Evolutionary conservation across 2,113 vertebrate species (phyloP), one percentile per base, ranked within the genome.

Genomic region (Oreochromis spilurus): DNA sequence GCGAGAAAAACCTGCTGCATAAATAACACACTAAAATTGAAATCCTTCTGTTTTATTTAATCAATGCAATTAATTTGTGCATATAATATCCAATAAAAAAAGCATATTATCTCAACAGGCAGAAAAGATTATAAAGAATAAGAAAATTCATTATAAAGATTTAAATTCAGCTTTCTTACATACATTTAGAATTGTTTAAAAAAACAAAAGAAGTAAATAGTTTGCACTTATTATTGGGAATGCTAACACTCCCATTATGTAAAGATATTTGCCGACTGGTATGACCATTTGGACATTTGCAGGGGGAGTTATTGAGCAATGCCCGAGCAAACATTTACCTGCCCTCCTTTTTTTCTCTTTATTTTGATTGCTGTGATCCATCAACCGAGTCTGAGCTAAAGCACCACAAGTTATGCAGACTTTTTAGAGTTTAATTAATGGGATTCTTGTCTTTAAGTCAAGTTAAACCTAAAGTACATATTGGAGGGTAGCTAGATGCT

Each of bases 301-400:
- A 31, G 43, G 65, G 24, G 19, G 26, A 38, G 29, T 55, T 84
- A 84, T 83, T 94, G 89, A 87, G 81, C 80, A 94, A 95, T 57
- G 5, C 84, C 72, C 87, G 62, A 84, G 19, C 36, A 95, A 95
- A 94, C 83, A 95, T 93, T 93, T 57, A 87, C 87, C 83, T 87
- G 86, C 55, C 26, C 85, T 55, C 65, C 54, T 86, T 88, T 84
- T 72, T 45, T 86, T 48, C 48, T 57, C 45, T 83, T 85, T 79
- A 40, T 17, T 81, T 43, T 67, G 45, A 85, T 82, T 84, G 48
- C 52, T 79, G 45, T 87, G 54, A 88, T 91, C 87, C 60, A 82
- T 89, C 52, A 88, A 58, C 75, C 9, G 5, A 78, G 67, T 82
- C 67, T 16, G 43, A 83, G 34, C 72, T 34, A 78, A 90, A 65